Evolutionary conservation across 2,113 vertebrate species (phyloP).

Genomic region (Campylomormyrus tamandua): DNA sequence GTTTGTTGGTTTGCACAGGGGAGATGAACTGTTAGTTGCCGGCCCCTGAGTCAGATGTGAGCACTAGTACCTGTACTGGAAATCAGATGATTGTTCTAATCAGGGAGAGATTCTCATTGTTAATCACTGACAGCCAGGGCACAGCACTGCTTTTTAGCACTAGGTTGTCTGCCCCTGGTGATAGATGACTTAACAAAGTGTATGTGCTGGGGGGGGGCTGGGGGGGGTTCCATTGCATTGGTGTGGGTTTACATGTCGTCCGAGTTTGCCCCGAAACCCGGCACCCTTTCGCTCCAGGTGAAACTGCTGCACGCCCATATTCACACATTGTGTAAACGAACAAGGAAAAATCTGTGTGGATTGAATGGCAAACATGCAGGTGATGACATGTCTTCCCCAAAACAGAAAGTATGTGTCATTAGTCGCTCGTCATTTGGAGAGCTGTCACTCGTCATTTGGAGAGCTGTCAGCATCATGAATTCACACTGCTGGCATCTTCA

Average conservation of each 20-base stretch:
- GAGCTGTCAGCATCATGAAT: slow-evolving; percentile 16
- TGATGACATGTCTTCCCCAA: slow-evolving; percentile 56
- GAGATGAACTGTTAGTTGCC: not conserved
- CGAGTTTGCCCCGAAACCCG: slow-evolving; percentile 56
- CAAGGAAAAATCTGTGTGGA: slow-evolving; percentile 54
- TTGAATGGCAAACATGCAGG: slow-evolving; percentile 65
- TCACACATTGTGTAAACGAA: slow-evolving; percentile 62
- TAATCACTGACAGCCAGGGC: not conserved
- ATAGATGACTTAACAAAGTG: slow-evolving; percentile 21
- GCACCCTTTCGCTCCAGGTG: slow-evolving; percentile 59
- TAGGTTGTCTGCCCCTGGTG: not conserved
- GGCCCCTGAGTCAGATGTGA: not conserved
- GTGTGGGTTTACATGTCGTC: slow-evolving; percentile 46
- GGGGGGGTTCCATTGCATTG: slow-evolving; percentile 1
- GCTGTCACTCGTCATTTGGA: slow-evolving; percentile 27
- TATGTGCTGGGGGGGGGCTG: not conserved
- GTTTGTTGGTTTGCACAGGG: not conserved
- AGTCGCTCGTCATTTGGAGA: slow-evolving; percentile 35
- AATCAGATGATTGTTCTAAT: not conserved
- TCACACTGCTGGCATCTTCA: slow-evolving; percentile 19
- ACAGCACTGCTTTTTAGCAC: not conserved
- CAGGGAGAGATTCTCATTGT: not conserved
- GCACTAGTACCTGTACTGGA: not conserved
- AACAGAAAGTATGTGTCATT: slow-evolving; percentile 57
- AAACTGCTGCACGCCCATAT: slow-evolving; percentile 56